phyloP scores from a whole-genome alignment of 2,113 vertebrate genomes.

The Channa argus region DNA sequence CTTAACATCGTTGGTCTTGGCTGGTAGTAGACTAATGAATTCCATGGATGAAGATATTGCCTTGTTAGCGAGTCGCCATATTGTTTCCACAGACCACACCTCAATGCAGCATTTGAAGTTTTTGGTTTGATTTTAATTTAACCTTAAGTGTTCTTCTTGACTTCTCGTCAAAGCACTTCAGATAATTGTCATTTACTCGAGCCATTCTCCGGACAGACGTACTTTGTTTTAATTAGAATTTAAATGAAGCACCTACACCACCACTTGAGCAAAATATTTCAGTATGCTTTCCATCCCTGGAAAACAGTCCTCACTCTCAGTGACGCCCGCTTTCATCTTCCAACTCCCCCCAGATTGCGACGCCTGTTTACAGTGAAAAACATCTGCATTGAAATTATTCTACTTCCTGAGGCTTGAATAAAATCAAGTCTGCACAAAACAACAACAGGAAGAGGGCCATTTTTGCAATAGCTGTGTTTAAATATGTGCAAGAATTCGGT shows the following conservation, averaged over 20 bases:
- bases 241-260: slow-evolving; percentile 27
- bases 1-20: no score
- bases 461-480: slow-evolving; percentile 84
- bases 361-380: slow-evolving; percentile 85
- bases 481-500: slow-evolving; percentile 74
- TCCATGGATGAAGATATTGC: no score
- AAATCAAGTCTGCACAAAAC: slow-evolving; percentile 83
- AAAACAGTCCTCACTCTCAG: slow-evolving; percentile 60
- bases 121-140: no score
- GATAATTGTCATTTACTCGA: neutral
- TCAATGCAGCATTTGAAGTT: neutral
- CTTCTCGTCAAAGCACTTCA: slow-evolving; percentile 8
- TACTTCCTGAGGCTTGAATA: slow-evolving; percentile 85
- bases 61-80: no score
- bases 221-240: slow-evolving; percentile 46
- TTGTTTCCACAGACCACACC: neutral
- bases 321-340: slow-evolving; percentile 56
- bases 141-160: neutral
- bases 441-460: slow-evolving; percentile 87
- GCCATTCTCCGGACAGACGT: neutral
- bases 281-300: slow-evolving; percentile 54
- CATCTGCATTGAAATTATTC: slow-evolving; percentile 88
- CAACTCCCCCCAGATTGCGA: slow-evolving; percentile 60
- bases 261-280: slow-evolving; percentile 42
- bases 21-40: no score